Evolutionary conservation across 2,797 vertebrate genomes (phyloP), one percentile per base, ranked within the genome.

Genomic region (Sternarchorhynchus goeldii): DNA sequence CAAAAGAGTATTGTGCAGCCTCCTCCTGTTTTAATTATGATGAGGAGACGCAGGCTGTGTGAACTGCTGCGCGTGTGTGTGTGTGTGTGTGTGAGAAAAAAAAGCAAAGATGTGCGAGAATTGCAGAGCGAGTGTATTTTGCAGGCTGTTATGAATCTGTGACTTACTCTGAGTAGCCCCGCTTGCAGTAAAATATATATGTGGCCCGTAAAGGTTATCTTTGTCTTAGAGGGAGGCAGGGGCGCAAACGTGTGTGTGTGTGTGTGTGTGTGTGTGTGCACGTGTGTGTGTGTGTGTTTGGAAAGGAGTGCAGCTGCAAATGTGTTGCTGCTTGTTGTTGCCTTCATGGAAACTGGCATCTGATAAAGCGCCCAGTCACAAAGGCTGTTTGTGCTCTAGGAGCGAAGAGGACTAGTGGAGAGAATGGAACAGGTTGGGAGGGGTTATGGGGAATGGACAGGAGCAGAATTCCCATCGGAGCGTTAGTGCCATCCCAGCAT

Each of bases 311-410:
- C 87, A 74, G 81, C 82, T 79, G 88, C 82, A 75, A 89, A 90
- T 90, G 89, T 87, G 86, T 90, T 89, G 88, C 90, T 89, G 90
- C 91, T 92, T 92, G 91, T 92, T 92, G 91, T 92, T 93, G 91
- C 91, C 85, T 93, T 91, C 88, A 93, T 93, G 91, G 90, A 93
- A 93, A 94, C 92, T 92, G 91, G 90, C 91, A 86, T 90, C 83
- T 79, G 84, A 90, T 90, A 80, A 91, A 92, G 91, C 87, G 80
- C 25, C 70, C 76, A 65, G 73, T 79, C 86, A 93, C 92, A 93
- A 93, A 92, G 91, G 87, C 86, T 81, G 87, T 88, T 89, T 93
- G 92, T 93, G 90, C 83, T 90, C 34, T 69, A 81, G 85, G 85
- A 65, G 79, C 68, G 36, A 86, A 65, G 88, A 80, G 89, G 90